Evolutionary conservation across 1,140 invertebrate species (phyloP), one percentile per base, ranked within the genome.

Genomic region (Pseudobourletiella spinata): DNA sequence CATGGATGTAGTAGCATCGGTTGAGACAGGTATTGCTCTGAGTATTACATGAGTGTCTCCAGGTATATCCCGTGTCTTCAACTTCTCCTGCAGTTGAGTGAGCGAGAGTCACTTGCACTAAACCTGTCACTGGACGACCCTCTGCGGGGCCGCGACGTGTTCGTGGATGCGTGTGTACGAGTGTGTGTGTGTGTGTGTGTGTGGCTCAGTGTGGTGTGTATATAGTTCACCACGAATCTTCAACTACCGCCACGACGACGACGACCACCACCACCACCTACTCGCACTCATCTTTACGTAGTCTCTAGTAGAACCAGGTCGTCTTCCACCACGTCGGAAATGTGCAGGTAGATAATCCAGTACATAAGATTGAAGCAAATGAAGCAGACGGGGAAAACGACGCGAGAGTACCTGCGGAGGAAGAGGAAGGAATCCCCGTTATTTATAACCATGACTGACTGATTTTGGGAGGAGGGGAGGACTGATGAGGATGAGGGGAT

Each of bases 351-450:
- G 71, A 95, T 95, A 75, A 95, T 93, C 92, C 92, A 96, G 77
- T 96, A 95, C 91, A 94, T 95, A 55, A 95, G 83, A 77, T 96
- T 95, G 82, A 96, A 96, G 78, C 91, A 94, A 65, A 95, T 88
- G 80, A 96, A 96, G 79, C 91, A 94, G 50, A 96, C 91, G 6
- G 92, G 92, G 77, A 95, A 95, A 71, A 95, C 89, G 76, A 95
- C 93, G 72, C 92, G 83, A 32, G 89, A 93, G 74, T 95, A 95
- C 63, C 68, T 69, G 61, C 25, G 48, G 32, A 50, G 56, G 32
- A 48, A 48, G 8, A 48, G 22, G 18, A 8, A 18, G 22, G 22
- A 48, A 48, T n/a, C n/a, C n/a, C n/a, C n/a, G n/a, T n/a, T n/a
- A n/a, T n/a, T n/a, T 42, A 42, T 42, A 18, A 14, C 35, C 11